These are phyloP conservation scores for Helicoverpa zea DNA, from an alignment of 1,140 invertebrate genomes.

Conservation along the genomic window DNA sequence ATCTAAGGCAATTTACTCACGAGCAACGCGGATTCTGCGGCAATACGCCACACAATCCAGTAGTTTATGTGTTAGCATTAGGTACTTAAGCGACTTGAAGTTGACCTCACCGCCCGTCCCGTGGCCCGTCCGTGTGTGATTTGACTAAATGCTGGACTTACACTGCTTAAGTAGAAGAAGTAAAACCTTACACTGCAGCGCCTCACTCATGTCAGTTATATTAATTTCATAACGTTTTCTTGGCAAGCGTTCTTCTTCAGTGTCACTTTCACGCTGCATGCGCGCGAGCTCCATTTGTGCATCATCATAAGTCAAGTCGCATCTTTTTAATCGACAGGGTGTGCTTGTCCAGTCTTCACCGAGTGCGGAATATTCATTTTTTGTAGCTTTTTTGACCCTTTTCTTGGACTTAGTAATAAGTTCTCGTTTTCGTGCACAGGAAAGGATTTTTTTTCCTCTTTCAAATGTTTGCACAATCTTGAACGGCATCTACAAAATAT, in stretches of 20 bases:
- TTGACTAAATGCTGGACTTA: too few relatives aligned
- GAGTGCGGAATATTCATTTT: background rate
- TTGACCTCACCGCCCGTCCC: too few relatives aligned
- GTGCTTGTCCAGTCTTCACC: background rate
- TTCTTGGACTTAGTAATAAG: background rate
- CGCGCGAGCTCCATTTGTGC: background rate
- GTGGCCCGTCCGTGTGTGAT: too few relatives aligned
- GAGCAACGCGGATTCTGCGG: too few relatives aligned
- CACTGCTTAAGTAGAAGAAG: too few relatives aligned
- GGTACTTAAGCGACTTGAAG: too few relatives aligned
- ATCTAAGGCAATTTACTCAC: too few relatives aligned
- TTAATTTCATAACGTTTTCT: background rate
- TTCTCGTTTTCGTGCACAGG: background rate
- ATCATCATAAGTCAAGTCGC: background rate
- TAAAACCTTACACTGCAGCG: background rate
- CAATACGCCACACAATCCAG: too few relatives aligned
- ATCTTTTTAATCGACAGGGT: background rate
- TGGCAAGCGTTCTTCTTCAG: background rate
- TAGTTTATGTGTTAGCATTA: too few relatives aligned
- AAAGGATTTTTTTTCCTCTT: background rate
- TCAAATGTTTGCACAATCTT: background rate
- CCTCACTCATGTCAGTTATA: background rate
- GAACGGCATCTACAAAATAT: slow-evolving; percentile 1
- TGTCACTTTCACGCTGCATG: background rate
- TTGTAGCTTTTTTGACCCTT: background rate